Evolutionary conservation across 2,888 invertebrate genomes (phyloP), one percentile per base, ranked within the genome.

Genomic region (Aporophyla nigra): DNA sequence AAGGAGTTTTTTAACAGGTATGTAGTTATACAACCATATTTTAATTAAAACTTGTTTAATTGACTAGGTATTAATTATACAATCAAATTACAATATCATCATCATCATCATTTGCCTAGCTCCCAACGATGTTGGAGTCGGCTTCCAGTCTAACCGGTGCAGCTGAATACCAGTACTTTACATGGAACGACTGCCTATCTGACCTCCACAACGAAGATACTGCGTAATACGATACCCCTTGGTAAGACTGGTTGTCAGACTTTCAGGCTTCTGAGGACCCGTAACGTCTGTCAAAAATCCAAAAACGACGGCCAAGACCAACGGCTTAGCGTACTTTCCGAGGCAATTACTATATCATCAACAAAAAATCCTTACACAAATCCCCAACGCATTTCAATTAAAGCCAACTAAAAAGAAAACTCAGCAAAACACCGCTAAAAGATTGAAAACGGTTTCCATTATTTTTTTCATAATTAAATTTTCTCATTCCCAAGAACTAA

Each of bases 361-460:
- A n/a, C 40, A 67, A n/a, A 59, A 63, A 53, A 40, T n/a, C 14
- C 27, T 7, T 21, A 4, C 51, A 62, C 6, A 33, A 76, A 66
- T 53, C n/a, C 46, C 5, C 7, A 53, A 67, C 16, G 2, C 33
- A 63, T 83, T 67, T 67, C 27, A 71, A 51, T 54, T 53, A 69
- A 69, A 78, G 0, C 9, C 4, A 62, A 73, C 14, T 43, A 78
- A 67, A 69, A 71, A 46, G 63, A 83, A 71, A 68, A 54, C 83
- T 71, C 80, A 24, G 53, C 71, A 12, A 71, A 69, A 51, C 65
- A 59, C 27, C 0, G 54, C 62, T 40, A 56, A 61, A 59, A 83
- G 12, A 83, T 80, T 73, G 56, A 68, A 80, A 76, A 80, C 40
- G 19, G 53, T 71, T 49, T 63, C 67, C 72, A 85, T 75, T 16